These are phyloP conservation scores for Diadema setosum DNA, from an alignment of 35 echinoderm and acorn worm species.

Conservation along the genomic window DNA sequence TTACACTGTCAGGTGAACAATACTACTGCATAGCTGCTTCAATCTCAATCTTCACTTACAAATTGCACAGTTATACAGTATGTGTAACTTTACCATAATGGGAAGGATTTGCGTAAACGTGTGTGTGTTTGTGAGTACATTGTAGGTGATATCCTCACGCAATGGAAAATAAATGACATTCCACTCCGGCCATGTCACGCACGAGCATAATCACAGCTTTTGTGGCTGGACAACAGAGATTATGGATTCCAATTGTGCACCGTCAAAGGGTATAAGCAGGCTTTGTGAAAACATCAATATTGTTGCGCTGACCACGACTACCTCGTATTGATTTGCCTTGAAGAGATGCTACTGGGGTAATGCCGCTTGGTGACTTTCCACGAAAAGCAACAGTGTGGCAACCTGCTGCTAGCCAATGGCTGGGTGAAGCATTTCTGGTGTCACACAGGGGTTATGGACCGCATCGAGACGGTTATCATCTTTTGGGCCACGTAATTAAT, in stretches of 20 bases:
- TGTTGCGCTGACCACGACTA: background rate
- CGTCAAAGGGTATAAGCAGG: background rate
- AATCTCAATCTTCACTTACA: no score
- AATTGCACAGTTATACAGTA: no score
- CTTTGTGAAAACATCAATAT: conserved; percentile 16
- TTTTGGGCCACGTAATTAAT: no score
- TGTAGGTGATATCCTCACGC: background rate
- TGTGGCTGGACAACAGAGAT: conserved; percentile 1
- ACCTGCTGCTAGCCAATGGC: background rate
- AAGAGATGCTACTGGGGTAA: background rate
- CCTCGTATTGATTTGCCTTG: background rate
- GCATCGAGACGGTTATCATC: no score
- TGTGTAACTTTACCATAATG: no score
- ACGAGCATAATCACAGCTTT: background rate
- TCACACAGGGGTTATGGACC: no score
- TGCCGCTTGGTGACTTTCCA: background rate
- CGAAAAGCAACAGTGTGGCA: background rate
- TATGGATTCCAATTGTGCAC: background rate
- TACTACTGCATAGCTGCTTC: no score
- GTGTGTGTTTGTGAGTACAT: no score
- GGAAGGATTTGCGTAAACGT: no score
- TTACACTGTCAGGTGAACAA: no score
- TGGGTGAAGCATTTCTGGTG: background rate
- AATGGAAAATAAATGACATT: no score
- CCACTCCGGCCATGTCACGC: background rate